Evolutionary conservation across 1,140 invertebrate genomes (phyloP), one percentile per base, ranked within the genome.

Genomic region (Nixonia krombeini): DNA sequence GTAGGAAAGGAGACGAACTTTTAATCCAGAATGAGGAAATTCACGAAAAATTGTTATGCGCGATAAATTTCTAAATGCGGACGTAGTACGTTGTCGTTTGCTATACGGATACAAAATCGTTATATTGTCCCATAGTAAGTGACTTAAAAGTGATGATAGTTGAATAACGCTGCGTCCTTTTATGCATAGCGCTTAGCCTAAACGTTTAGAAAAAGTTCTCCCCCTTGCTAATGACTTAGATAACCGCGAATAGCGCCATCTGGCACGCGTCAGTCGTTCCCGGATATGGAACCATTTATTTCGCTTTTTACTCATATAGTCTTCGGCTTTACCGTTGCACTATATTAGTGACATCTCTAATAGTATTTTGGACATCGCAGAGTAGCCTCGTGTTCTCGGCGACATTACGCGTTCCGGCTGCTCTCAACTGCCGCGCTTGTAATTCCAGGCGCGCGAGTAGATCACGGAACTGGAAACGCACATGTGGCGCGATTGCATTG

Each of bases 391-490:
- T 87, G 72, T 91, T 91, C 69, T 92, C 91, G 44, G 89, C 85
- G 61, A 90, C 85, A 83, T 93, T 90, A 72, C 90, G 82, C 44
- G 89, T 89, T 40, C 91, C 91, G 3, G 91, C 90, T 1, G 90
- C 90, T 35, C 93, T 88, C 47, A 95, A 74, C 69, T 90, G 89
- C 61, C 92, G 88, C 13, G 92, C 92, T 77, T 96, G 92, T 1
- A 87, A 87, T 76, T 96, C 94, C 15, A 98, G 86, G 5, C 91
- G 87, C 0, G 91, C 90, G 2, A 96, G 88, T 46, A 96, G 85
- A 77, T 97, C 95, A 6, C 94, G 90, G 73, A 96, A 91, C 69
- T 95, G 94, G 79, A 97, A 96, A 51, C 95, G 91, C 17, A 92
- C 90, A 75, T 95, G 94, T 10, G 95, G 93, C 12, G 94, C 90